Evolutionary conservation across 2,888 invertebrate genomes (phyloP).

Genomic region (Dorcus hopei): DNA sequence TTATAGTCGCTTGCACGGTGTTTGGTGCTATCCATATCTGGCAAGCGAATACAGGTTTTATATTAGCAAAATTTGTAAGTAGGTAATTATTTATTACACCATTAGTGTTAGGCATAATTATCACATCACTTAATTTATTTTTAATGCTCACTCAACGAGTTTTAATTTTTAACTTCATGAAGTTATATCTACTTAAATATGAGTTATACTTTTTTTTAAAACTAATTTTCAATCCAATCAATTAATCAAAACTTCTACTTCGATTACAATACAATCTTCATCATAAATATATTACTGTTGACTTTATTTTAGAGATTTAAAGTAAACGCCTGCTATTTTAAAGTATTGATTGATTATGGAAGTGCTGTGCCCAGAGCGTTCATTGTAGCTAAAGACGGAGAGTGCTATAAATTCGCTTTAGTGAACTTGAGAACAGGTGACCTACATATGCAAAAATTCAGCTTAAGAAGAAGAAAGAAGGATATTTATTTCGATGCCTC

Average conservation of each 20-base stretch:
- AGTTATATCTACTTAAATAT: too few relatives aligned
- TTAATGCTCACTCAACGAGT: not conserved
- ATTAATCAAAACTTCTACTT: too few relatives aligned
- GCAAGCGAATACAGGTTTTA: conserved; percentile 54
- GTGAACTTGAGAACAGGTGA: conserved; percentile 12
- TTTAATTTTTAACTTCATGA: too few relatives aligned
- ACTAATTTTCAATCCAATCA: too few relatives aligned
- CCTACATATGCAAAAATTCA: conserved; percentile 1
- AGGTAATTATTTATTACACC: conserved; percentile 1
- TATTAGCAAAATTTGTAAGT: conserved; percentile 50
- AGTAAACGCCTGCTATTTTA: conserved; percentile 1
- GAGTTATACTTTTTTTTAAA: too few relatives aligned
- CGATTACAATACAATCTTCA: too few relatives aligned
- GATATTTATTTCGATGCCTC: conserved; percentile 27
- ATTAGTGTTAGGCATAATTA: not conserved
- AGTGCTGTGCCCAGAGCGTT: not conserved
- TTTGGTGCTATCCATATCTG: conserved; percentile 57
- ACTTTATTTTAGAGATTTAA: not conserved
- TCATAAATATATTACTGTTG: too few relatives aligned
- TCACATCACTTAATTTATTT: conserved; percentile 5
- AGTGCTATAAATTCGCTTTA: conserved; percentile 5
- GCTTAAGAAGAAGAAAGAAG: not conserved
- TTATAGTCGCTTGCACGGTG: conserved; percentile 56
- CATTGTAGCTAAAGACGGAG: not conserved
- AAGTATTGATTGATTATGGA: not conserved